Base-by-base conservation (phyloP, 2,888 invertebrate species). In the Dorcus hopei region DNA sequence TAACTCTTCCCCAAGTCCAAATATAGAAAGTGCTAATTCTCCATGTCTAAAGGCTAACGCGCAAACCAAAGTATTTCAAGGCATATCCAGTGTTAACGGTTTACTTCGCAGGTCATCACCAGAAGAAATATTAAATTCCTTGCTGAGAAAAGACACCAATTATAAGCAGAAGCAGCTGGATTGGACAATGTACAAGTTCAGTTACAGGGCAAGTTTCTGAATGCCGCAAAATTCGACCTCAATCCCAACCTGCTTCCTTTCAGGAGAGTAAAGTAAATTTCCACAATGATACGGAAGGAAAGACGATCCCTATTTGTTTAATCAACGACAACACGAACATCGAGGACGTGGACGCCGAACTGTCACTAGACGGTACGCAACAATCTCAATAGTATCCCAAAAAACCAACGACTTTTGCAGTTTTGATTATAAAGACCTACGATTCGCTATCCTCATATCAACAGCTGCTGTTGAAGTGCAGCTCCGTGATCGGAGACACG, bases 381-480 rank as follows among this genome's bases (percentile, higher is more conserved):
- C 16, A 14, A 49, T 2, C 19, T 38, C 38, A 19, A 19, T 19
- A 19, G 19, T 19, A 19, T 2, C 11, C 23, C 26, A 26, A 57
- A 14, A 38, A 47, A 11, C 38, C 14, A 8, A n/a, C 38, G 16
- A 14, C 33, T 41, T 63, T 74, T 77, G n/a, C 67, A 85, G 87
- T 83, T 19, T 80, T 84, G 58, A 83, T 87, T 55, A 70, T 87
- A 65, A 86, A 85, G 73, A 81, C 84, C 0, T 87, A 85, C 67
- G 88, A 88, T 71, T 84, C 85, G 0, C 69, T 89, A 59, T 83
- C 82, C 3, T 83, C 85, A 0, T 82, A 84, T 61, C 87, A 87
- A 70, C 87, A 88, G 73, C 78, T 85, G 68, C 68, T 88, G 9
- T 69, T 88, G 38, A 88, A 88, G 75, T 85, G 85, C 65, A 85